Evolutionary conservation across 23 tunicate genomes (phyloP), one percentile per base, ranked within the genome.

Genomic region (Phallusia fumigata): DNA sequence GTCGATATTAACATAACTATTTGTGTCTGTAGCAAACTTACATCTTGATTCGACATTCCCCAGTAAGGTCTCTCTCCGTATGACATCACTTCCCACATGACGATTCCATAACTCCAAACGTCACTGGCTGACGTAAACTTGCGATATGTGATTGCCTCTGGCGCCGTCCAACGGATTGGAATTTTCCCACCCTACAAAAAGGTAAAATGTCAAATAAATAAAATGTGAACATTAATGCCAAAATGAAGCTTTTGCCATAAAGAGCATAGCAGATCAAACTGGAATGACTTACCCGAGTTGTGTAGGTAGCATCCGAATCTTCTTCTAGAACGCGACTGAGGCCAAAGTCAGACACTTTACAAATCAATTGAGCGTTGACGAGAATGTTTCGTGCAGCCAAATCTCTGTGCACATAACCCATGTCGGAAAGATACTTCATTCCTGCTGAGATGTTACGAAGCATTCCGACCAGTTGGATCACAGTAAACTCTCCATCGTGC

Each of bases 31-130:
- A 21, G 69, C 8, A 6, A 6, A 76, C 99, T 88, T 76, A 97
- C 99, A 84, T 97, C 99, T 86, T 77, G 95, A 52, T 97, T 94
- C 31, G 97, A 92, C 99, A 97, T 92, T 82, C 93, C 99, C 99
- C 99, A 97, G 89, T 97, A 97, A 12, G 99, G 99, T 73, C 97
- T 74, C 75, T 97, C 99, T 26, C 99, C 99, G 84, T 92, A 97
- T 81, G 97, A 92, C 91, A 89, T 92, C 86, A 97, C 93, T 80
- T 97, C 99, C 99, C 99, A 97, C 91, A 88, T 94, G 82, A 92
- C 93, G 64, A 97, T 94, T 45, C 99, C 99, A 77, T 79, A 97
- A 53, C 99, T 97, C 99, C 99, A 97, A 16, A 97, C 99, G 79
- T 97, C 99, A 83, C 97, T 92, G 32, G 99, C 91, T 26, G 93